A percentile compares a stretch with the other conserved stretches of the same genome.
Conservation (phyloP, 2,797 vertebrate species). For the Lithobates pipiens region DNA sequence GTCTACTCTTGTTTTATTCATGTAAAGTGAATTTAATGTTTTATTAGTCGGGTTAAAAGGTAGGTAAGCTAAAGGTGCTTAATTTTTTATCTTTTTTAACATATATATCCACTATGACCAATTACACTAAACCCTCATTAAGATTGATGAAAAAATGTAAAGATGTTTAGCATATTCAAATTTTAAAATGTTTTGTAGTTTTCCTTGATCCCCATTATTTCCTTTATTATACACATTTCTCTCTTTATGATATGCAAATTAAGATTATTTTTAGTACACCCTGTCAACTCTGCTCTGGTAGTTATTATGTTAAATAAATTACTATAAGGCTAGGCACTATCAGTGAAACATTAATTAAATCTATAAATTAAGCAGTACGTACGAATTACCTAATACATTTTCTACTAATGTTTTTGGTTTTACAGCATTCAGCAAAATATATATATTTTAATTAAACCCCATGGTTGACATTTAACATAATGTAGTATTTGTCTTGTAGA, state of each 20-base stretch:
- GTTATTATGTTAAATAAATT: constrained; percentile 20
- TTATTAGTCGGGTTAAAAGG: too few relatives aligned
- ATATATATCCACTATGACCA: too few relatives aligned
- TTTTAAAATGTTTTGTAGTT: neutral
- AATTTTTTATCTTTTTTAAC: too few relatives aligned
- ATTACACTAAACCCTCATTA: neutral
- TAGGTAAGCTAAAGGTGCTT: too few relatives aligned
- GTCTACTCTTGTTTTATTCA: too few relatives aligned
- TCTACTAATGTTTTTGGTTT: neutral
- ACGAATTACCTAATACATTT: constrained; percentile 1
- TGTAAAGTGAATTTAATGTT: too few relatives aligned
- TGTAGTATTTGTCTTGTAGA: neutral
- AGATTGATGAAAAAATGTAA: neutral
- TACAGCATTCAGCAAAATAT: neutral
- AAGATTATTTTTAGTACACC: neutral
- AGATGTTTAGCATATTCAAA: neutral
- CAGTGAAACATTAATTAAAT: constrained; percentile 33
- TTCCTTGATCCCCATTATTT: neutral
- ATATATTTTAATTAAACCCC: neutral
- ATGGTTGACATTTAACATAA: neutral
- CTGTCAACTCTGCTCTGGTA: constrained; percentile 7
- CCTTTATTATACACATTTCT: constrained; percentile 12
- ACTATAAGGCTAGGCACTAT: constrained; percentile 3
- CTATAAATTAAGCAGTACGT: constrained; percentile 4
- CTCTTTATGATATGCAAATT: constrained; percentile 42